Conservation (phyloP, 2,797 vertebrate genomes). For the Cyprinella venusta region DNA sequence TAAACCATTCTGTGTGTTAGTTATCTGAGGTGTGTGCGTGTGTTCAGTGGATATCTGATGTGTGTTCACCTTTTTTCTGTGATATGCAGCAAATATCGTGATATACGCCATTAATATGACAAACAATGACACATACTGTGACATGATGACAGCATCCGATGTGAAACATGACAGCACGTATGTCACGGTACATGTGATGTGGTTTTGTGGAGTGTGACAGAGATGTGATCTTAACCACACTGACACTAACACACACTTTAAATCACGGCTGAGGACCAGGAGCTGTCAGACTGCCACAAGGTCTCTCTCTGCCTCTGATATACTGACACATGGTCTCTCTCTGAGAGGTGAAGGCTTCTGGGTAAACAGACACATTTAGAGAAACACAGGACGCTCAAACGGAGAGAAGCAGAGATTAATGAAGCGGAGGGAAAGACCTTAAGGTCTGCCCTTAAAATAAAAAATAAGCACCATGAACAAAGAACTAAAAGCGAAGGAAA, state of each 20-base stretch:
- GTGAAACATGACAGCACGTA: neutral
- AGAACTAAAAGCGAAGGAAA: neutral
- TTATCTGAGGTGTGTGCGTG: no score
- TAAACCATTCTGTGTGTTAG: no score
- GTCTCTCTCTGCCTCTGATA: constrained; percentile 13
- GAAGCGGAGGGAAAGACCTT: neutral
- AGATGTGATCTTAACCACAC: constrained; percentile 23
- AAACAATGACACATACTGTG: neutral
- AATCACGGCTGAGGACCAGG: constrained; percentile 25
- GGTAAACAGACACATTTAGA: constrained; percentile 54
- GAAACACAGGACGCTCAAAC: constrained; percentile 61
- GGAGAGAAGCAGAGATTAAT: constrained; percentile 12
- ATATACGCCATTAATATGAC: neutral
- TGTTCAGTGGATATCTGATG: no score
- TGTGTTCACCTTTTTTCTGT: neutral
- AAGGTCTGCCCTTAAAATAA: neutral
- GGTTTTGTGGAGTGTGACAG: neutral
- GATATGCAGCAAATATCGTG: neutral
- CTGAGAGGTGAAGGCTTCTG: constrained; percentile 19
- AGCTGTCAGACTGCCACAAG: neutral
- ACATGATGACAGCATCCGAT: neutral
- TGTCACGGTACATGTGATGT: neutral
- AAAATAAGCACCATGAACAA: neutral
- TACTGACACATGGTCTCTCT: neutral
- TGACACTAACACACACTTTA: constrained; percentile 14